Evolutionary conservation across 2,888 invertebrate species (phyloP).

Genomic region (Sinelater perroti): DNA sequence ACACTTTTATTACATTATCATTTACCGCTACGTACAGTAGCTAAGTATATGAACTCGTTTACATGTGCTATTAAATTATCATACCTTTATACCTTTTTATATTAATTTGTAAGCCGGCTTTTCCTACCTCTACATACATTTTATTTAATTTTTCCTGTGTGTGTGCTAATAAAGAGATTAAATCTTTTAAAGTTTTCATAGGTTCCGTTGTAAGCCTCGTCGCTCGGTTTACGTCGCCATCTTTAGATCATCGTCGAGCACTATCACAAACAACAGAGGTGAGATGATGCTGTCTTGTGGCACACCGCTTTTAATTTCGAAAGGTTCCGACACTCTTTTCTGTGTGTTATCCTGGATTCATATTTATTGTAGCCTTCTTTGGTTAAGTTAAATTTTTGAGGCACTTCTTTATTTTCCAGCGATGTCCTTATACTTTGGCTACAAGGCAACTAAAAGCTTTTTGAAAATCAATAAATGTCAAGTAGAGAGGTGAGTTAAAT

Average conservation of each 20-base stretch:
- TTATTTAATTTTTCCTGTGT: no score
- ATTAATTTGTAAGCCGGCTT: no score
- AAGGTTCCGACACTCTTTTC: not conserved
- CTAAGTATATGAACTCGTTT: no score
- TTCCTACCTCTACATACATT: no score
- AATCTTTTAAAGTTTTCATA: not conserved
- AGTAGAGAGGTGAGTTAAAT: no score
- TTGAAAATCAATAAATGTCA: not conserved
- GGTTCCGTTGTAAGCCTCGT: not conserved
- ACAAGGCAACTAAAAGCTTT: no score
- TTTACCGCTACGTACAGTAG: no score
- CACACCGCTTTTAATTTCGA: conserved; percentile 1
- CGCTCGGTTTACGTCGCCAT: not conserved
- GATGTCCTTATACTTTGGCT: no score
- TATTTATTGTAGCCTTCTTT: conserved; percentile 3
- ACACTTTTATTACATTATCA: no score
- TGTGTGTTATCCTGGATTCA: not conserved
- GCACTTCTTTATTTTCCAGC: not conserved
- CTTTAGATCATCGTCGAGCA: not conserved
- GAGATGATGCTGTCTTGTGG: not conserved
- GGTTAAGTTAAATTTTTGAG: not conserved
- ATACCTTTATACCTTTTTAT: no score
- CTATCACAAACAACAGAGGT: not conserved
- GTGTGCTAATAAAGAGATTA: no score
- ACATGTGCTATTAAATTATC: no score